These are phyloP conservation scores for Drosophila subsilvestris DNA, from an alignment of 2,888 invertebrate species.

Conservation along the genomic window DNA sequence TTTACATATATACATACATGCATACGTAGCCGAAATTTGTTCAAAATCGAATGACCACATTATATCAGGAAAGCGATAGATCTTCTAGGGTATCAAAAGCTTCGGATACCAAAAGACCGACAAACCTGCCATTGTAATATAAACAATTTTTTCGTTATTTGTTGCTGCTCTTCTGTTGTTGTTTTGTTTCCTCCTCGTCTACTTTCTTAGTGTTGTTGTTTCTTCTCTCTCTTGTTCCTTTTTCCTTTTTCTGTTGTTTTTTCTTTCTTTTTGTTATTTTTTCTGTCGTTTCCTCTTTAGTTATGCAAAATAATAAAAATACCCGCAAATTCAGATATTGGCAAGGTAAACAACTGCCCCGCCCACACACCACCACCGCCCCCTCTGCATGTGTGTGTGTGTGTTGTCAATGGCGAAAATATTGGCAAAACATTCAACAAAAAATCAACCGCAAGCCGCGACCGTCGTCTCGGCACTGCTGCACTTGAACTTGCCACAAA, in stretches of 20 bases:
- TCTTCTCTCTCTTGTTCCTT: not conserved
- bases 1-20: too few relatives aligned
- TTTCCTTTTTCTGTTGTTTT: not conserved
- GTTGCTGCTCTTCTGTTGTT: conserved; percentile 30
- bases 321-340: conserved; percentile 31
- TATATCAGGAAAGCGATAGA: too few relatives aligned
- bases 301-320: conserved; percentile 57
- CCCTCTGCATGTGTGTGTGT: not conserved
- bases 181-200: not conserved
- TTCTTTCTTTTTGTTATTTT: not conserved
- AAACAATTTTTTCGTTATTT: conserved; percentile 51
- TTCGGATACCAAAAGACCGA: not conserved
- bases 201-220: not conserved
- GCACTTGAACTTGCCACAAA: conserved; percentile 76
- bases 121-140: conserved; percentile 24
- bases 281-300: conserved; percentile 11
- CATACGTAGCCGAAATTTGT: too few relatives aligned
- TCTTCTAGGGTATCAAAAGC: not conserved
- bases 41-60: too few relatives aligned
- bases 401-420: conserved; percentile 73
- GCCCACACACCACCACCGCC: not conserved
- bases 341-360: conserved; percentile 45
- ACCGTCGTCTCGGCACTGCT: conserved; percentile 31
- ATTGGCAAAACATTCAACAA: conserved; percentile 75
- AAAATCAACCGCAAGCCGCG: conserved; percentile 47